Percentiles rank a stretch among this genome's conserved stretches.
These are phyloP conservation scores for Grapholita molesta DNA, from an alignment of 1,140 invertebrate genomes.

Conservation along the genomic window DNA sequence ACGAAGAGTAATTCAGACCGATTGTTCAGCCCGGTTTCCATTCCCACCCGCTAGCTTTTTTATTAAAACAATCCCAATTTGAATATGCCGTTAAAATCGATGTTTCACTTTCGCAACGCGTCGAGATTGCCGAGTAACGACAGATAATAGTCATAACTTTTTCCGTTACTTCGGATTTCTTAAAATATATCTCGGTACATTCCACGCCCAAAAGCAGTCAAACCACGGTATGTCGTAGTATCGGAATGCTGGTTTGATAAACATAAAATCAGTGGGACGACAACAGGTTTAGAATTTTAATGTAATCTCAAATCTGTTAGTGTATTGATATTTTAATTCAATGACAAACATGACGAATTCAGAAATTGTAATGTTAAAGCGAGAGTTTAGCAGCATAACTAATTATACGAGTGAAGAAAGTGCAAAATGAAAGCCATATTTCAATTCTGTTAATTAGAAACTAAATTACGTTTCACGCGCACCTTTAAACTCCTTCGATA, in stretches of 20 bases:
- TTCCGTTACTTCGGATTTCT: slow-evolving; percentile 8
- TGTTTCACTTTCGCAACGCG: slow-evolving; percentile 14
- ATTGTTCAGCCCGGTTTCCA: slow-evolving; percentile 39
- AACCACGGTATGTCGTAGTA: background rate
- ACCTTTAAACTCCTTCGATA: background rate
- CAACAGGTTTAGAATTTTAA: background rate
- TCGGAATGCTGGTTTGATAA: slow-evolving; percentile 12
- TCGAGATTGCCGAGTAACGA: slow-evolving; percentile 11
- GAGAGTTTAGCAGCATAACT: background rate
- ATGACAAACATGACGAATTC: background rate
- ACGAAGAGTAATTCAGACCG: slow-evolving; percentile 33
- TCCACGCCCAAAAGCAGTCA: slow-evolving; percentile 3
- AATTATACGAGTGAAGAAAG: background rate
- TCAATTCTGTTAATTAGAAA: background rate
- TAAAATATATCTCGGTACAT: slow-evolving; percentile 4
- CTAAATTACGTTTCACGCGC: background rate
- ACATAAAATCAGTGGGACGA: slow-evolving; percentile 1
- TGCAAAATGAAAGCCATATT: background rate
- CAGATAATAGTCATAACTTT: slow-evolving; percentile 6
- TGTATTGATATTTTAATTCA: background rate
- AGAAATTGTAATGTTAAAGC: background rate
- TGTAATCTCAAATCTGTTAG: background rate
- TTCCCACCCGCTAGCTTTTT: slow-evolving; percentile 38
- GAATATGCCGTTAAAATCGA: slow-evolving; percentile 26
- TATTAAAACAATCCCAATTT: slow-evolving; percentile 31